These are phyloP conservation scores for Gymnocheta viridis DNA, from an alignment of 2,888 invertebrate genomes.

Conservation along the genomic window DNA sequence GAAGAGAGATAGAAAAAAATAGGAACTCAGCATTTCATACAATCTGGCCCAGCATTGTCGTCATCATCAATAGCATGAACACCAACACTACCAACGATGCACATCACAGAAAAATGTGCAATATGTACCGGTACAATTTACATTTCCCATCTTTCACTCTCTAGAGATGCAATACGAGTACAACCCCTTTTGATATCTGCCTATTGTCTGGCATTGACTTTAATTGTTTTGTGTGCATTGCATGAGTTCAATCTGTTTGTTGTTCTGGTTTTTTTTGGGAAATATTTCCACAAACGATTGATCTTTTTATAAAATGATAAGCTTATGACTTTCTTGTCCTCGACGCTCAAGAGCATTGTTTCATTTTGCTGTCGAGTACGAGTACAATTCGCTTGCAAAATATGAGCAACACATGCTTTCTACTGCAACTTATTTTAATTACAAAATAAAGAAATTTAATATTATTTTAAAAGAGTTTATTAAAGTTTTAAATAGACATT, in stretches of 20 bases:
- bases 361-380: constrained; percentile 15
- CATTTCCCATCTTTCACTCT: constrained; percentile 30
- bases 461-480: constrained; percentile 35
- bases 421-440: background rate
- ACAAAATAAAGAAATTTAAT: constrained; percentile 38
- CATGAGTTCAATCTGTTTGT: constrained; percentile 18
- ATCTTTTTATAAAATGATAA: constrained; percentile 61
- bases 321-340: constrained; percentile 38
- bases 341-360: constrained; percentile 55
- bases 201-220: constrained; percentile 47
- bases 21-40: background rate
- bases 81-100: background rate
- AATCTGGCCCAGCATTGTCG: constrained; percentile 32
- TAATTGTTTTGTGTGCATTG: constrained; percentile 28
- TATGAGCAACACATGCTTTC: constrained; percentile 60
- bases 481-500: constrained; percentile 61
- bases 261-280: background rate
- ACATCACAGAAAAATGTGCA: constrained; percentile 55
- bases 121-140: constrained; percentile 29
- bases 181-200: constrained; percentile 57
- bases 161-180: background rate
- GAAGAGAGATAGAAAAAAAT: background rate
- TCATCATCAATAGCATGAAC: constrained; percentile 25
- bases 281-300: constrained; percentile 52
- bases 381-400: constrained; percentile 17